Percentiles rank a stretch among this genome's conserved stretches.
phyloP scores from a whole-genome alignment of 2,113 vertebrate species.

The Opisthocomus hoazin region DNA sequence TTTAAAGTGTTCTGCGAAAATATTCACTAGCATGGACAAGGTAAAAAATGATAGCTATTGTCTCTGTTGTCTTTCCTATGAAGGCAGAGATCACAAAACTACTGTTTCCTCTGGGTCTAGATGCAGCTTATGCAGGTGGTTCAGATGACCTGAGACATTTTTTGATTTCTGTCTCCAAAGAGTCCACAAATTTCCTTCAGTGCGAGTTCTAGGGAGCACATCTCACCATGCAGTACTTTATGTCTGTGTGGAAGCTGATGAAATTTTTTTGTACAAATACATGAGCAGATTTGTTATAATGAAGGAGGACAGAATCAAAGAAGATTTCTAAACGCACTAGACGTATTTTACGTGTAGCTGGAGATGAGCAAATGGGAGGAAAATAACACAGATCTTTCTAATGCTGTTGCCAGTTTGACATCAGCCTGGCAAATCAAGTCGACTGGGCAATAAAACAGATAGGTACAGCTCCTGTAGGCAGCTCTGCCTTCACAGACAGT shows the following conservation, averaged over 20 bases:
- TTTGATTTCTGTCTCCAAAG: not conserved
- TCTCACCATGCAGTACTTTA: not conserved
- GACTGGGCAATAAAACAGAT: not conserved
- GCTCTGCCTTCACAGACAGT: not conserved
- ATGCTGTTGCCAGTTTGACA: not conserved
- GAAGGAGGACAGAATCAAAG: not conserved
- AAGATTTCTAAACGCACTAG: not conserved
- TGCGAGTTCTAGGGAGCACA: not conserved
- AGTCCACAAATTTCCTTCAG: not conserved
- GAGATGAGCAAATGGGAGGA: not conserved
- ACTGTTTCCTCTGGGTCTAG: not conserved
- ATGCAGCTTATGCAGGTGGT: not conserved
- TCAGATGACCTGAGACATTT: not conserved
- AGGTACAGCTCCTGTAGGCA: not conserved
- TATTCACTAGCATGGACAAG: not conserved
- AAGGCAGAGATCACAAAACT: not conserved
- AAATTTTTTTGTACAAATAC: not conserved
- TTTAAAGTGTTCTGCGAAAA: not conserved
- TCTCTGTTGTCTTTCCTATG: not conserved
- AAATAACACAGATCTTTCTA: not conserved
- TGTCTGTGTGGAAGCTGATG: not conserved
- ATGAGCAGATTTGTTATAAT: not conserved
- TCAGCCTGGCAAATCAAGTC: not conserved
- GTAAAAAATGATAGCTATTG: not conserved
- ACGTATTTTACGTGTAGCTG: not conserved